Base-by-base conservation (phyloP, 2,113 vertebrate species). In the Catagonus wagneri region DNA sequence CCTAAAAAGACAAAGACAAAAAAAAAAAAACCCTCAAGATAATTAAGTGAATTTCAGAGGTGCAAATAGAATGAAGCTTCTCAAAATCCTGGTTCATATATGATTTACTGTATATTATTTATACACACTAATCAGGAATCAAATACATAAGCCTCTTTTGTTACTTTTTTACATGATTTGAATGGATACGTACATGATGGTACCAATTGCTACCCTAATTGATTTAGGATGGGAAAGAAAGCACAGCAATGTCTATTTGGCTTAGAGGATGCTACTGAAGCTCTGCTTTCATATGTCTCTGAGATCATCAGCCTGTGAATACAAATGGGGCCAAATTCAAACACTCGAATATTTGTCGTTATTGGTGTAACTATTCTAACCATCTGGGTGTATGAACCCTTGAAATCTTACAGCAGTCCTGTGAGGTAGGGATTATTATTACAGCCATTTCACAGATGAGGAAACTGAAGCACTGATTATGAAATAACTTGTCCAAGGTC, bases 1-100 rank as follows among this genome's bases (percentile, higher is more conserved):
- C 44, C 44, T 44, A 44, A 44, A 44, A 44, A 44, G 44, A 44
- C 44, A 44, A 44, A 44, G 44, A 44, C n/a, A 44, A 44, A 44
- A 44, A 44, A 44, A 44, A 44, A 44, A 44, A 44, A 44, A 44
- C 44, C 44, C 17, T 89, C 50, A 85, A 89, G 34, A 88, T 12
- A 5, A 23, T 39, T 84, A 81, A 75, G 13, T 87, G 36, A 79
- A 58, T 89, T 94, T 92, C 52, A 96, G n/a, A 91, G 56, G 61
- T 90, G 14, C 11, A 60, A 66, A 93, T 23, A 87, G 60, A 93
- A 65, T 60, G 14, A 81, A 87, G 25, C 23, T 60, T 63, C 56
- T 89, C 27, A 50, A 80, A 96, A 85, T 90, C 6, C n/a, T 88
- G 50, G 10, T 56, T 84, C 27, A 94, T 50, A 72, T 44, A 58